Evolutionary conservation across 1,140 invertebrate species (phyloP).

Genomic region (Brachionus sp.): DNA sequence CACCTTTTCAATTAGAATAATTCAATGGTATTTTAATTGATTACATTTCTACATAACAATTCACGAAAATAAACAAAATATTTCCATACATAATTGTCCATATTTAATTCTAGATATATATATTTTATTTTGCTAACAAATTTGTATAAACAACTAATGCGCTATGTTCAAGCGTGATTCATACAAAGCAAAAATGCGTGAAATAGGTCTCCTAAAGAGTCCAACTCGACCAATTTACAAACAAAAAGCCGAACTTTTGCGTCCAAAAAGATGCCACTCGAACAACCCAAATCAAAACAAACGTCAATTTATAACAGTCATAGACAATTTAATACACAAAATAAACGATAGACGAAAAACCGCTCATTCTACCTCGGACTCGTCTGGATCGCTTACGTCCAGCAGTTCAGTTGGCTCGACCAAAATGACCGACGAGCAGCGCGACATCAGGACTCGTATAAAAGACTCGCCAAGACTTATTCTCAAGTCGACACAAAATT

Average conservation of each 20-base stretch:
- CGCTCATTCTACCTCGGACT: not conserved
- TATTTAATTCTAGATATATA: not conserved
- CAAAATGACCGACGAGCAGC: not conserved
- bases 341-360: slow-evolving; percentile 4
- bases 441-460: not conserved
- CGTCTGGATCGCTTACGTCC: not conserved
- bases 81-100: not conserved
- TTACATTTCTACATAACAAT: slow-evolving; percentile 25
- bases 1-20: slow-evolving; percentile 1
- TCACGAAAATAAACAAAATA: slow-evolving; percentile 22
- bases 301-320: not conserved
- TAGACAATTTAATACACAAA: not conserved
- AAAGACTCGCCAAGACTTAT: not conserved
- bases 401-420: not conserved
- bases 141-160: not conserved
- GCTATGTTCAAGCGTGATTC: not conserved
- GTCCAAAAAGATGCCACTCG: not conserved
- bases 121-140: not conserved
- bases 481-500: slow-evolving; percentile 1
- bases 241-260: not conserved
- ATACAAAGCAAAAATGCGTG: not conserved
- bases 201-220: not conserved
- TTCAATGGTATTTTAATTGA: slow-evolving; percentile 40
- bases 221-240: not conserved
- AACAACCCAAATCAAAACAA: not conserved